Conservation (phyloP, 2,797 vertebrate genomes). For the Leuciscus waleckii region DNA sequence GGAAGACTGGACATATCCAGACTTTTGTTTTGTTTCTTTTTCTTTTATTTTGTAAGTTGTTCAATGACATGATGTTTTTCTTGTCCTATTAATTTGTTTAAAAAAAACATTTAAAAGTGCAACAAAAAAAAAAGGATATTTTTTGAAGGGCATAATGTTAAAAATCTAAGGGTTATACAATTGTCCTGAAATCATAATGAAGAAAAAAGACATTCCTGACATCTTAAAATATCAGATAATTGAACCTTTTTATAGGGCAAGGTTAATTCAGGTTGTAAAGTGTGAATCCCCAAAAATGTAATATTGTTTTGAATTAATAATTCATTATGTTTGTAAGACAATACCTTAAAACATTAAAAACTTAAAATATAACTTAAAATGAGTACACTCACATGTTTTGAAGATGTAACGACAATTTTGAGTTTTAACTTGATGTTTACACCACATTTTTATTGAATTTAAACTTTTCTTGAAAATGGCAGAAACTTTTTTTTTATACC, state of each 20-base stretch:
- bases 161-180: neutral
- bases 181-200: neutral
- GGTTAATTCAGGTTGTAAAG: neutral
- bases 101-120: neutral
- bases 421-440: neutral
- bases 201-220: neutral
- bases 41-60: neutral
- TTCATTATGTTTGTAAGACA: neutral
- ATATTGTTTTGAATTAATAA: neutral
- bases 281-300: neutral
- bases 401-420: neutral
- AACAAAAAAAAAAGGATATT: neutral
- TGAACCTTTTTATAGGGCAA: neutral
- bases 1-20: neutral
- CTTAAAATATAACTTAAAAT: neutral
- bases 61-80: neutral
- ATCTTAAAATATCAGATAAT: neutral
- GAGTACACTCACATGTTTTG: neutral
- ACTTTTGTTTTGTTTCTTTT: neutral
- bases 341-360: neutral
- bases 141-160: neutral
- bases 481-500: neutral
- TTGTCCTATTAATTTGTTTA: neutral
- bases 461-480: neutral
- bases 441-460: neutral